A percentile compares a stretch with the other conserved stretches of the same genome.
These are phyloP conservation scores for Delphinapterus leucas DNA, from an alignment of 2,113 vertebrate genomes.

Conservation along the genomic window DNA sequence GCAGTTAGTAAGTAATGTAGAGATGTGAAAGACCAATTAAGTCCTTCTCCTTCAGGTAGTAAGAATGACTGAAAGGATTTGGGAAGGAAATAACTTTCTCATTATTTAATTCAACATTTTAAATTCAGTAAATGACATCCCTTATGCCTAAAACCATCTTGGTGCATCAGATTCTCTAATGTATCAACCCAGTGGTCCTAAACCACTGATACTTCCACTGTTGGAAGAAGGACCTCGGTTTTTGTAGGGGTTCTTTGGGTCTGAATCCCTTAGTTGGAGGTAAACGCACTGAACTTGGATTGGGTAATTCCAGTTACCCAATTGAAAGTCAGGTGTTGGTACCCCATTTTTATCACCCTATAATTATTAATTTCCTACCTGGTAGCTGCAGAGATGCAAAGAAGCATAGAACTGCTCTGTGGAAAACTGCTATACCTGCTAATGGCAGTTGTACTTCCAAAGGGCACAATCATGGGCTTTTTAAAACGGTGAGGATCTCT, in stretches of 20 bases:
- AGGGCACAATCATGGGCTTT: neutral
- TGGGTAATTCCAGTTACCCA: neutral
- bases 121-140: neutral
- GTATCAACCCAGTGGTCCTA: neutral
- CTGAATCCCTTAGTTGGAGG: neutral
- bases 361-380: neutral
- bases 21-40: neutral
- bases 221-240: neutral
- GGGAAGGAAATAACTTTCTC: constrained; percentile 27
- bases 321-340: neutral
- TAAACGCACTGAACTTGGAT: neutral
- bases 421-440: neutral
- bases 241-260: neutral
- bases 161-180: neutral
- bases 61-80: constrained; percentile 3
- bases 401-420: neutral
- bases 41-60: neutral
- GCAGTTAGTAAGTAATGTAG: neutral
- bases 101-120: constrained; percentile 21
- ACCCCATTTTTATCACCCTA: neutral
- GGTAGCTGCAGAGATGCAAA: neutral
- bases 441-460: neutral
- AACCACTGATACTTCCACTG: neutral
- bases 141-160: neutral
- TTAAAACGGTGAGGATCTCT: neutral